Evolutionary conservation across 2,888 invertebrate genomes (phyloP), one percentile per base, ranked within the genome.

Genomic region (Eristalis tenax): DNA sequence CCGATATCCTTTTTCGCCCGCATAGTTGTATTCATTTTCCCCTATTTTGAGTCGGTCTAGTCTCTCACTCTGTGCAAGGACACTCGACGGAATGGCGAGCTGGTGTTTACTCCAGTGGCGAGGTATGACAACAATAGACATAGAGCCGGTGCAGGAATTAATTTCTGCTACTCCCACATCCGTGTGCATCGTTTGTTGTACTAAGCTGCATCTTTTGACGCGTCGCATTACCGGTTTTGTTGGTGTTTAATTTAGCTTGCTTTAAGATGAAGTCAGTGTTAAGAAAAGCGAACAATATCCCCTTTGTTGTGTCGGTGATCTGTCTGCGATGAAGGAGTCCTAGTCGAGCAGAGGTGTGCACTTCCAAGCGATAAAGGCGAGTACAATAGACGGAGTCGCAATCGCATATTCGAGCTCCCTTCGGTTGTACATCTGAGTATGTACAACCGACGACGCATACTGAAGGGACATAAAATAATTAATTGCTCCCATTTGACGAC

Each of bases 101-200:
- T 59, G 50, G 26, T 59, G 70, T 70, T 59, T 26, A 69, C 71
- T 73, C 32, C 50, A 32, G 10, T 11, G 57, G 23, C 35, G 64
- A 26, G 63, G 69, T 43, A 70, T 65, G 70, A 59, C 64, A 80
- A 75, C 69, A 80, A 80, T 70, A 69, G 79, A 70, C 64, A 43
- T 57, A 28, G 50, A 61, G n/a, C 26, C 18, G 57, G 15, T 23
- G 64, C 35, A 32, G 59, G 22, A 75, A 70, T 66, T 75, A 80
- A 78, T 78, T 65, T 78, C 22, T 57, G 13, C 15, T 61, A 61
- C 61, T 22, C 32, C 28, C 32, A 22, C 28, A 11, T 56, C 50
- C 35, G 10, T 10, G 38, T 38, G n/a, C 35, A 38, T 65, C 65
- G 18, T 63, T 57, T 64, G 50, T 28, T 77, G 10, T 70, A 15